Conservation (phyloP, 2,113 vertebrate species). For the Hepsetus odoe region DNA sequence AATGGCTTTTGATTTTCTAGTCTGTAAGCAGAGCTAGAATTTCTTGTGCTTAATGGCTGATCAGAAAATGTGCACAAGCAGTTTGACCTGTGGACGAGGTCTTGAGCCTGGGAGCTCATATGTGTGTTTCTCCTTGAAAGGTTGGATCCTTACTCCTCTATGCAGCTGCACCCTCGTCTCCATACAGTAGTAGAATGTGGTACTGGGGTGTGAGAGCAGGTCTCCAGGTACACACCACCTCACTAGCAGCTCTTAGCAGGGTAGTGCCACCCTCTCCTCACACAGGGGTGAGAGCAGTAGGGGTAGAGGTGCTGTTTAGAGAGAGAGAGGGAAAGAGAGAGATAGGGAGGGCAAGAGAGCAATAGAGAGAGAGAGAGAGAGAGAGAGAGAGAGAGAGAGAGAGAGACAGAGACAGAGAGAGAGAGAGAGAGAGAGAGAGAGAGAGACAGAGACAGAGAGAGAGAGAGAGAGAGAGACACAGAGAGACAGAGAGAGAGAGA, state of each 20-base stretch:
- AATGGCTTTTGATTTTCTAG: no score
- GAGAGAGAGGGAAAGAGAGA: slow-evolving; percentile 17
- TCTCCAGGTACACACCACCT: slow-evolving; percentile 43
- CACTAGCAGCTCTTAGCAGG: slow-evolving; percentile 51
- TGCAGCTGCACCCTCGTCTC: slow-evolving; percentile 14
- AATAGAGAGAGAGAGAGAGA: not conserved
- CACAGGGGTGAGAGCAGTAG: slow-evolving; percentile 24
- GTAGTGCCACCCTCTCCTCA: slow-evolving; percentile 48
- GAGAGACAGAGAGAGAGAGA: not conserved
- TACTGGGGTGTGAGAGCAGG: slow-evolving; percentile 47
- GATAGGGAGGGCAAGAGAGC: not conserved
- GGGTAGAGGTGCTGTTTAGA: slow-evolving; percentile 24
- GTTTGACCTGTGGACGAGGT: not conserved
- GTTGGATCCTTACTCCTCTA: not conserved
- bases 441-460: no score
- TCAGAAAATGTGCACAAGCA: no score
- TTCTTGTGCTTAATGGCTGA: no score
- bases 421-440: not conserved
- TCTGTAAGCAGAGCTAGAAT: no score
- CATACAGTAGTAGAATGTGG: slow-evolving; percentile 52
- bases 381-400: not conserved
- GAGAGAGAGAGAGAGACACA: slow-evolving; percentile 20
- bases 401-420: not conserved
- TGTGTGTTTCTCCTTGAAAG: slow-evolving; percentile 6
- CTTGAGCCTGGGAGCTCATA: not conserved